Conservation (phyloP, 1,140 invertebrate species). For the Listronotus bonariensis region DNA sequence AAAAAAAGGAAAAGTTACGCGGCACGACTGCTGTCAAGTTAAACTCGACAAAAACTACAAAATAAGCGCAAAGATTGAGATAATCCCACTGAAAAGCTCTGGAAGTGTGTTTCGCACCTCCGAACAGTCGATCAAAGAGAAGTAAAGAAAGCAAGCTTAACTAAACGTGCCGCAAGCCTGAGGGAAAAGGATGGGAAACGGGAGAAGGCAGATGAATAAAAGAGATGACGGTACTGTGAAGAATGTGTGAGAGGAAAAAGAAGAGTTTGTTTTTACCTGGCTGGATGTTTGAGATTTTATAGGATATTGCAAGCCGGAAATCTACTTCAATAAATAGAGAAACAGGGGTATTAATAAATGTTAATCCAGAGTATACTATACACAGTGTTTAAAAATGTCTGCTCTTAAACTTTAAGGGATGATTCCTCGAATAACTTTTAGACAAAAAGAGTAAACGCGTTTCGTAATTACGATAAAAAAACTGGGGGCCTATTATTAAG, state of each 20-base stretch:
- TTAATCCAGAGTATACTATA: no score
- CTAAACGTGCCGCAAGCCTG: neutral
- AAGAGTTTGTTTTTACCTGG: slow-evolving; percentile 19
- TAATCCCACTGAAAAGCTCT: slow-evolving; percentile 29
- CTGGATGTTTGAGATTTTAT: slow-evolving; percentile 3
- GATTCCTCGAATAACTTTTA: no score
- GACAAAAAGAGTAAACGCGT: no score
- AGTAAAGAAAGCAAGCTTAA: slow-evolving; percentile 19
- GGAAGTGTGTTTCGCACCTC: slow-evolving; percentile 29
- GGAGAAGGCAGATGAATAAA: no score
- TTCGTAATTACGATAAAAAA: no score
- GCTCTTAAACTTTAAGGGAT: no score
- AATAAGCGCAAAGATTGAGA: slow-evolving; percentile 27
- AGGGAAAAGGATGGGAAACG: neutral
- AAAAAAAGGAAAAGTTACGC: slow-evolving; percentile 1
- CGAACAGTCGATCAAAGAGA: slow-evolving; percentile 25
- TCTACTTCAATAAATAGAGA: no score
- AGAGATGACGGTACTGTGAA: no score
- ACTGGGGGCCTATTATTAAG: no score
- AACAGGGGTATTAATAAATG: no score
- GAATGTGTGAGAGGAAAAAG: slow-evolving; percentile 7
- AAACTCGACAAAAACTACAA: slow-evolving; percentile 19
- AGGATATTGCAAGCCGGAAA: slow-evolving; percentile 1
- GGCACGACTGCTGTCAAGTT: slow-evolving; percentile 23
- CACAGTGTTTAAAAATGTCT: no score